Base-by-base conservation (phyloP, 2,113 vertebrate species). In the Cochlearius cochlearius region DNA sequence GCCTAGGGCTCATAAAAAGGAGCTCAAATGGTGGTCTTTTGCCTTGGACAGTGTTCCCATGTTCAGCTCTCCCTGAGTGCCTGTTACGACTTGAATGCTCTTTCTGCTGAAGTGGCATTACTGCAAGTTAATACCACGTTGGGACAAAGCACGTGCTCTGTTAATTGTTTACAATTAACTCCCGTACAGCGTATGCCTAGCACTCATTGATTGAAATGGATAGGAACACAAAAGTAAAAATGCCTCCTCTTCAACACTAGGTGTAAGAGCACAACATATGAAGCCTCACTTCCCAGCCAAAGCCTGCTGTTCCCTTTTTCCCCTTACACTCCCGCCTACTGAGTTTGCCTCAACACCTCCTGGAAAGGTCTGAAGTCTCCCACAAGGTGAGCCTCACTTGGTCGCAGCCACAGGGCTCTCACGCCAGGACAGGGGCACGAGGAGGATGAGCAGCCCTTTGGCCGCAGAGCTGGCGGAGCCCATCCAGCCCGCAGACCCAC, bases 221-320 rank as follows among this genome's bases (percentile, higher is more conserved):
- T 7, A 77, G 59, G 73, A 73, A 53, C 38, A 56, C 13, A 13
- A 12, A 66, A 52, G 25, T 13, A 17, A 62, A 47, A 62, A 26
- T 6, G 4, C 16, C 47, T 66, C n/a, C 12, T 32, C 63, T 53
- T 58, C 36, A 53, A 0, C 14, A 0, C 1, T 1, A 11, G 20
- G 15, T 27, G 16, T 9, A 15, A 45, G 27, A 76, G 32, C 32
- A 38, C 21, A 36, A 47, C 9, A 4, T 1, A 2, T 2, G 12
- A 27, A 66, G n/a, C 7, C 19, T 50, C 73, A 10, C 26, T 59
- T 52, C 32, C 74, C 49, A 74, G 50, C 11, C 67, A 76, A 47
- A 50, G 29, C 34, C 47, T 1, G 0, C n/a, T 21, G 27, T 7
- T 53, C 41, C n/a, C 19, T 53, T 41, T 74, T 39, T 15, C 53